Base-by-base conservation (phyloP, 2,888 invertebrate species). In the Leptopilina syphax region DNA sequence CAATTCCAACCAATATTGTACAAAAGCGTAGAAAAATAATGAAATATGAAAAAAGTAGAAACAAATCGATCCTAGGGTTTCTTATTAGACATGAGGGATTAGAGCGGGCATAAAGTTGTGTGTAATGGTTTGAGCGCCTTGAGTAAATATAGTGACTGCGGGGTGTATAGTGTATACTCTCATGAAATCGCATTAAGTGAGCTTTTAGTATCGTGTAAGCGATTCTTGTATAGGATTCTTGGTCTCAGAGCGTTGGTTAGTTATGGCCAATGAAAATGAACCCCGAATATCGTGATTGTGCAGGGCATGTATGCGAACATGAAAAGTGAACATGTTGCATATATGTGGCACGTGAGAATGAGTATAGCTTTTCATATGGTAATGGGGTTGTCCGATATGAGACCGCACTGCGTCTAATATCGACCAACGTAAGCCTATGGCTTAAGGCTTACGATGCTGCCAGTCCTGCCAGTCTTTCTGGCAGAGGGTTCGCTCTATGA, bases 401-500 rank as follows among this genome's bases (percentile, higher is more conserved):
- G 86, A 88, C 84, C 84, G 70, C 78, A 79, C 84, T 82, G 85
- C 83, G 86, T 86, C 82, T 86, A 84, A 86, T 86, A 83, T 81
- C 79, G 83, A 73, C 80, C 50, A 78, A 80, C 80, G 76, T 80
- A 81, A 83, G 83, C 83, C 79, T 78, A 70, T 65, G 79, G 76
- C 79, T 81, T 80, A 57, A 54, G 84, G 83, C 79, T 81, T 84
- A 85, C 85, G 80, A 77, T 80, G 65, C 54, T 66, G 44, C 44
- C 76, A 65, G 67, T 50, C 73, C 18, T 18, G 34, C 4, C 34
- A 18, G 34, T 34, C 34, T 80, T 80, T 44, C 70, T 77, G 77
- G 77, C 73, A 80, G 83, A 83, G 86, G 82, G 83, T 82, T 60
- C 70, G 81, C 86, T 86, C 86, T 91, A 92, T 91, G 91, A 92